Conservation (phyloP, 2,113 vertebrate species). For the Hemibagrus wyckioides region DNA sequence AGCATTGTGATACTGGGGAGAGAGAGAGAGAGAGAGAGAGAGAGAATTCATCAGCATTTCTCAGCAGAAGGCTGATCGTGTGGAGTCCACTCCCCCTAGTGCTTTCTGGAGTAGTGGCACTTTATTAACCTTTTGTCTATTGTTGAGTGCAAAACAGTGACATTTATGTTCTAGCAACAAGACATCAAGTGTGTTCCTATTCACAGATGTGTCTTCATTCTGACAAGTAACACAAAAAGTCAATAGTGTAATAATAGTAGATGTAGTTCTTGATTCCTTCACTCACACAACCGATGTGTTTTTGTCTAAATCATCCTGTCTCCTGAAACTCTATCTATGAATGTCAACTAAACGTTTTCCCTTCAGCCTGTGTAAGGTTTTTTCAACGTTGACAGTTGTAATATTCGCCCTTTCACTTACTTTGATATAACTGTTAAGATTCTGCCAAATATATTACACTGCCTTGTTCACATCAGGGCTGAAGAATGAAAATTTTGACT, state of each 20-base stretch:
- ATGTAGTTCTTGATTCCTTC: not conserved
- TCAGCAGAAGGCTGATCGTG: not conserved
- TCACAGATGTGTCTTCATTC: not conserved
- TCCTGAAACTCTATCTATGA: not conserved
- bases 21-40: constrained; percentile 11
- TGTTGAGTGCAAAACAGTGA: not conserved
- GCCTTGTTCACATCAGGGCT: not conserved
- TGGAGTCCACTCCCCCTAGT: constrained; percentile 69
- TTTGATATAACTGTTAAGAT: not conserved
- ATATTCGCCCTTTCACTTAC: not conserved
- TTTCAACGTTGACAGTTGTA: not conserved
- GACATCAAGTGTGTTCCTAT: not conserved
- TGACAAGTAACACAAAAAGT: not conserved
- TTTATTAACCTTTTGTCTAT: not conserved
- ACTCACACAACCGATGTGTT: not conserved
- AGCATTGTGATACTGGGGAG: constrained; percentile 33
- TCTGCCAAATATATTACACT: not conserved
- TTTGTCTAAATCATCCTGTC: not conserved
- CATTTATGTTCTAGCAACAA: not conserved
- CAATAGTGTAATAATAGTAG: not conserved
- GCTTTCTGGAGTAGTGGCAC: constrained; percentile 47
- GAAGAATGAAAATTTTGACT: not conserved
- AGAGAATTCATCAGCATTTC: not conserved
- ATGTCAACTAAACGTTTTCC: not conserved
- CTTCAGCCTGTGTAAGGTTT: not conserved